Evolutionary conservation across 1,140 invertebrate species (phyloP).

Genomic region (Drosophila mayri): DNA sequence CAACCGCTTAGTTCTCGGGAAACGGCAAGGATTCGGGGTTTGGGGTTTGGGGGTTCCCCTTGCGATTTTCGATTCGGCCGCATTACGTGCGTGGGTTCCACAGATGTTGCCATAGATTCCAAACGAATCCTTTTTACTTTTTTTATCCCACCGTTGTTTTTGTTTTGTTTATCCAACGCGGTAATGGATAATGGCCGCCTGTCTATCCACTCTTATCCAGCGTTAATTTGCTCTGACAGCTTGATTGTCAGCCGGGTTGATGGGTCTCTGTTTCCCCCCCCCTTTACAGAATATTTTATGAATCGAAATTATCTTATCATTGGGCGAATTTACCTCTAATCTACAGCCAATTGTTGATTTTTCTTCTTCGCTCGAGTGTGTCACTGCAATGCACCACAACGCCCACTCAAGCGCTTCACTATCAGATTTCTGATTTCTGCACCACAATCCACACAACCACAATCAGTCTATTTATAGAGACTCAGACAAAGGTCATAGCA

Average conservation of each 20-base stretch:
- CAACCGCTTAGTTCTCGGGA: conserved; percentile 68
- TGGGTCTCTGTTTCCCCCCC: conserved; percentile 1
- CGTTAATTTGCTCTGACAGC: conserved; percentile 70
- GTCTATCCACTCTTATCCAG: conserved; percentile 23
- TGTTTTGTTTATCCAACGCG: conserved; percentile 35
- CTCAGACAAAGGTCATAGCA: conserved; percentile 36
- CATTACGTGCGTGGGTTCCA: conserved; percentile 60
- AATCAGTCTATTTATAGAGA: conserved; percentile 24
- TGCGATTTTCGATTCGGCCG: conserved; percentile 37
- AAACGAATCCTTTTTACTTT: conserved; percentile 26
- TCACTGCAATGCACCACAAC: conserved; percentile 21
- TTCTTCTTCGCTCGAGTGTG: conserved; percentile 6
- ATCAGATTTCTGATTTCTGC: conserved; percentile 23
- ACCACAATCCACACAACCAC: conserved; percentile 8
- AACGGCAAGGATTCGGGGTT: conserved; percentile 9
- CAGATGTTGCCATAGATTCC: conserved; percentile 44
- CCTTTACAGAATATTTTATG: conserved; percentile 52
- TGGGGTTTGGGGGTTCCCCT: conserved; percentile 35
- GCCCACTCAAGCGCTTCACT: not conserved
- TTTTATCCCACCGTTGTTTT: conserved; percentile 20
- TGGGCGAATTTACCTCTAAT: conserved; percentile 51
- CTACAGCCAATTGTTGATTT: conserved; percentile 66
- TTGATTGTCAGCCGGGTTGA: conserved; percentile 60
- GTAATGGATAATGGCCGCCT: conserved; percentile 37
- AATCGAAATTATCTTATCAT: conserved; percentile 68